Conservation (phyloP, 2,113 vertebrate species). For the Daubentonia madagascariensis region DNA sequence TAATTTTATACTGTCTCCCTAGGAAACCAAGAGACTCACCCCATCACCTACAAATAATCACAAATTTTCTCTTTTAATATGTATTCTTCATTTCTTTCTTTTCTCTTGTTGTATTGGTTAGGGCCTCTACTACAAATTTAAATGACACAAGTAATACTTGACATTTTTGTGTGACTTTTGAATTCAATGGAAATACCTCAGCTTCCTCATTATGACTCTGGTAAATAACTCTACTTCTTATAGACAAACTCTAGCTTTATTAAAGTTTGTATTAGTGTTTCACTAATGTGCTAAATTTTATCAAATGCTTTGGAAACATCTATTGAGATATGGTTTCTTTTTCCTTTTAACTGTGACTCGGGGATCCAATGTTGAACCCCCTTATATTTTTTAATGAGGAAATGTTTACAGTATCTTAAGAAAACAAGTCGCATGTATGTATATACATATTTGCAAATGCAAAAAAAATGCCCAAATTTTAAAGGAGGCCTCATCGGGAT, state of each 20-base stretch:
- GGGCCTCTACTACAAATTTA: not conserved
- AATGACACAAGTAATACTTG: not conserved
- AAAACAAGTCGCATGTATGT: not conserved
- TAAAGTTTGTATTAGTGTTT: slow-evolving; percentile 8
- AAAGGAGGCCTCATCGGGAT: not conserved
- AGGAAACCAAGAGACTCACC: not conserved
- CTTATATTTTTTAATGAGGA: not conserved
- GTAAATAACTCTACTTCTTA: not conserved
- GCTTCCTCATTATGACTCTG: not conserved
- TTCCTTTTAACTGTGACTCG: not conserved
- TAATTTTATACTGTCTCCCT: not conserved
- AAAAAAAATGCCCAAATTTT: not conserved
- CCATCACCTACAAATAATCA: not conserved
- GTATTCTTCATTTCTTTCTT: not conserved
- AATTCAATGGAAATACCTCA: not conserved
- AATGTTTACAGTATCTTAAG: not conserved
- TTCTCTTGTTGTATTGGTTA: not conserved
- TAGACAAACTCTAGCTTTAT: not conserved
- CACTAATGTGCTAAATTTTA: not conserved
- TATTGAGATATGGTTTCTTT: not conserved
- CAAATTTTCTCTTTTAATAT: not conserved
- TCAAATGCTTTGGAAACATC: not conserved
- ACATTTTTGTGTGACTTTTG: not conserved
- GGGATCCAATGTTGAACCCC: not conserved
- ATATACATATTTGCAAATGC: not conserved